Base-by-base conservation (phyloP, 2,113 vertebrate species). In the Thryonomys swinderianus region DNA sequence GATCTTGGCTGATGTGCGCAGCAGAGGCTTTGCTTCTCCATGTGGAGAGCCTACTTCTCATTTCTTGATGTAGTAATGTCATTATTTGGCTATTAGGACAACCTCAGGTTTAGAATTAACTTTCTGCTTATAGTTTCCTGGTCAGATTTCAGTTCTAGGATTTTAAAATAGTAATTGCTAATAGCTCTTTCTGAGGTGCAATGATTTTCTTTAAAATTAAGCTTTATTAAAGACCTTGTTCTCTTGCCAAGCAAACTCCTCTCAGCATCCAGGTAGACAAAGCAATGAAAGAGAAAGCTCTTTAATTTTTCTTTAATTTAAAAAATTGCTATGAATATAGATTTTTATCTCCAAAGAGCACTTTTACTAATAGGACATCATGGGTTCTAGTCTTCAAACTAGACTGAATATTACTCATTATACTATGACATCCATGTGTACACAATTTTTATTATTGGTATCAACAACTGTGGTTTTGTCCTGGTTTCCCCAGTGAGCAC, bases 221-320 rank as follows among this genome's bases (percentile, higher is more conserved):
- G 30, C 76, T 91, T 81, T 45, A 78, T 62, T 20, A 85, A 88
- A 9, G 3, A 27, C 30, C 18, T 40, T 93, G 4, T 53, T 88
- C 48, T 40, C 85, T 81, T 94, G 17, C 23, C 71, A 93, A n/a
- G 69, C 55, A n/a, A 85, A n/a, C 42, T 76, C 37, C 81, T 92
- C n/a, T 66, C 79, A 42, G 9, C 45, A 73, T 66, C 14, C 30
- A 73, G 61, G 17, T 57, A 88, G 25, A 51, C 30, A 93, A 76
- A n/a, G 9, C 69, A 62, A 62, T 45, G 1, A 71, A 93, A 79
- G 5, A 40, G 13, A n/a, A 48, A 62, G 17, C 61, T 66, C 21
- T 80, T n/a, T 40, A 78, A 18, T 48, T 59, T 59, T 76, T 78
- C n/a, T n/a, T 64, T 32, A 57, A 71, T 91, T 9, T 1, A 71